Evolutionary conservation across 2,888 invertebrate genomes (phyloP).

Genomic region (Bimastos eiseni): DNA sequence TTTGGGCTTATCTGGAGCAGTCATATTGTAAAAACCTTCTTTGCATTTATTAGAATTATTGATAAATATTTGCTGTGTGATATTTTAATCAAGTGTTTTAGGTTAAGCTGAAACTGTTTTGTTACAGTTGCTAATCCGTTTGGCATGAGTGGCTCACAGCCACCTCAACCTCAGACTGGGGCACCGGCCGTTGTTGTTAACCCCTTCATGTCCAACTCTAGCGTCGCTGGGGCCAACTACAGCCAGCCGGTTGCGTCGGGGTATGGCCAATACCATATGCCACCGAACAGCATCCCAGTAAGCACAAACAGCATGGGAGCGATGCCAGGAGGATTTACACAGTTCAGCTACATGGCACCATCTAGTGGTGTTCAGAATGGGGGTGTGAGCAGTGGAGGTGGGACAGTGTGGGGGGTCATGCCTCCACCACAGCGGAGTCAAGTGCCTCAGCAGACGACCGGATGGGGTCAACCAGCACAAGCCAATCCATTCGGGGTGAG

Average conservation of each 20-base stretch:
- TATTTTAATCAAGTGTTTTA: neutral
- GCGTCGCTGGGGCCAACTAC: neutral
- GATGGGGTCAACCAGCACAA: slow-evolving; percentile 9
- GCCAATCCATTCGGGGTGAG: slow-evolving; percentile 19
- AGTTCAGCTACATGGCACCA: neutral
- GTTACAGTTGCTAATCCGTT: slow-evolving; percentile 24
- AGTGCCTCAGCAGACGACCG: slow-evolving; percentile 17
- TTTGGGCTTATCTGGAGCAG: neutral
- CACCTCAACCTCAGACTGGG: neutral
- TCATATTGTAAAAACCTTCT: neutral
- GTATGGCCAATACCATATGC: neutral
- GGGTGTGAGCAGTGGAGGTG: neutral
- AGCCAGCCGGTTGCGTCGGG: neutral
- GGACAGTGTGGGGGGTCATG: neutral
- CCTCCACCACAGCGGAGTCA: slow-evolving; percentile 21
- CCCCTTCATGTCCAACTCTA: slow-evolving; percentile 2
- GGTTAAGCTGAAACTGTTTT: neutral
- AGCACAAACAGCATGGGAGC: neutral
- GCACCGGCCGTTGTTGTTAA: neutral
- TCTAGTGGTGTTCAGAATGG: slow-evolving; percentile 21
- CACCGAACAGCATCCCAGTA: neutral
- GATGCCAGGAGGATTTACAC: neutral
- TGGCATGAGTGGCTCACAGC: neutral
- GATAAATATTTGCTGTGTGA: neutral
- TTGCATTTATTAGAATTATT: too few species aligned